Conservation (phyloP, 2,797 vertebrate genomes). For the Microcaecilia unicolor region DNA sequence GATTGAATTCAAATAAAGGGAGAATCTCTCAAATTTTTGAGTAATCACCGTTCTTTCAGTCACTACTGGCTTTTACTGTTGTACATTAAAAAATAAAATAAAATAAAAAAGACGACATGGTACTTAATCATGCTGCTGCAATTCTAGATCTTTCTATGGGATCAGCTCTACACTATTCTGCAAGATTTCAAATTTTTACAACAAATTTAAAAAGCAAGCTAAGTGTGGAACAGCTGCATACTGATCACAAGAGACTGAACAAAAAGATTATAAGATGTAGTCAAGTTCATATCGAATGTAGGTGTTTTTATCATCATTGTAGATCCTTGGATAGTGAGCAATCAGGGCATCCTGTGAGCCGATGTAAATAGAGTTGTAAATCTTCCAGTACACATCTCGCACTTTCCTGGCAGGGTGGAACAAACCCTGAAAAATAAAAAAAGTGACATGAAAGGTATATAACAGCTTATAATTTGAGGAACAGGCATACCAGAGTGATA, state of each 20-base stretch:
- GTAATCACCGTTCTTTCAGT: constrained; percentile 59
- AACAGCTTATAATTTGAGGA: no score
- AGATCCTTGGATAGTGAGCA: constrained; percentile 94
- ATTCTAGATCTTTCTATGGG: constrained; percentile 53
- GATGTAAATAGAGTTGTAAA: constrained; percentile 97
- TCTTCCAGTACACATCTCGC: constrained; percentile 98
- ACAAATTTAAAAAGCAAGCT: constrained; percentile 56
- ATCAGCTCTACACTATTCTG: constrained; percentile 48
- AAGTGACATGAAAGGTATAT: neutral
- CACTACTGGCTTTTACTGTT: constrained; percentile 60
- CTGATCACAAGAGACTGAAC: constrained; percentile 47
- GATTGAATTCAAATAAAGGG: constrained; percentile 57
- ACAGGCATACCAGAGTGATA: no score
- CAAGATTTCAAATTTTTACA: constrained; percentile 54
- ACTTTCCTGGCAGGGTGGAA: constrained; percentile 97
- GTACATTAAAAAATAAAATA: constrained; percentile 63
- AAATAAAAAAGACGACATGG: no score
- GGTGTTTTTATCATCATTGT: constrained; percentile 95
- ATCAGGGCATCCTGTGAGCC: constrained; percentile 96
- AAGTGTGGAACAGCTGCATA: constrained; percentile 56
- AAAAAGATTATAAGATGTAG: constrained; percentile 79
- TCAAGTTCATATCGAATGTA: constrained; percentile 94
- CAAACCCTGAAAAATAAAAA: constrained; percentile 69
- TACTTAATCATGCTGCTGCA: constrained; percentile 65
- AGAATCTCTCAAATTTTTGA: constrained; percentile 49